Base-by-base conservation (phyloP, 2,797 vertebrate genomes). In the Gallinago solitaria region DNA sequence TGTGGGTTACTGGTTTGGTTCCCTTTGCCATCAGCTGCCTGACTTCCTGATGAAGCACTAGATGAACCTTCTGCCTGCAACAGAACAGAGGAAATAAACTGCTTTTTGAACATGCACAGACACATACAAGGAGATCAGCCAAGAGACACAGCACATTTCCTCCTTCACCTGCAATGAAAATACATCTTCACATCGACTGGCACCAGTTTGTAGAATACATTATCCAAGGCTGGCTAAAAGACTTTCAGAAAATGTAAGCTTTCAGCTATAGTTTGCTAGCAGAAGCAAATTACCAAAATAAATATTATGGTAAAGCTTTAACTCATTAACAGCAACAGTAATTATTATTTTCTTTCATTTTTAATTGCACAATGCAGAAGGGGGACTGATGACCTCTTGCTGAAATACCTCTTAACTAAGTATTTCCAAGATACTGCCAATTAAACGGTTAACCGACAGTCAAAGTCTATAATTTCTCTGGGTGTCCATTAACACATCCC, bases 1-100 rank as follows among this genome's bases (percentile, higher is more conserved):
- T 98, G 98, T 90, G 98, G 93, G 45, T 97, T 98, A 94, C 98
- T 97, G 94, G 96, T 96, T 94, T 98, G 98, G 95, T 98, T 98
- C 95, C 97, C 98, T 97, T 98, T 98, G 75, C 96, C 97, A 93
- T 99, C 98, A 64, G 97, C 95, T 82, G 97, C 97, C 84, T 98
- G 98, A 95, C 97, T 98, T 96, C 97, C 97, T 28, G 98, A 97
- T 78, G 98, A 98, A 97, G 97, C 98, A 96, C 97, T 98, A 81
- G 98, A 98, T 63, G 98, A 98, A 95, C 98, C 98, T 97, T 98
- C 98, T 88, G 96, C 97, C 99, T 99, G 54, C 27, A 97, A 95
- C 78, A 87, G 47, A 95, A 96, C 24, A 57, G 3, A 87, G 5
- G 95, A 61, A 87, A 94, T 24, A 50, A n/a, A 95, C 50, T 9